Conservation (phyloP, 1,140 invertebrate genomes). For the Cydia splendana region DNA sequence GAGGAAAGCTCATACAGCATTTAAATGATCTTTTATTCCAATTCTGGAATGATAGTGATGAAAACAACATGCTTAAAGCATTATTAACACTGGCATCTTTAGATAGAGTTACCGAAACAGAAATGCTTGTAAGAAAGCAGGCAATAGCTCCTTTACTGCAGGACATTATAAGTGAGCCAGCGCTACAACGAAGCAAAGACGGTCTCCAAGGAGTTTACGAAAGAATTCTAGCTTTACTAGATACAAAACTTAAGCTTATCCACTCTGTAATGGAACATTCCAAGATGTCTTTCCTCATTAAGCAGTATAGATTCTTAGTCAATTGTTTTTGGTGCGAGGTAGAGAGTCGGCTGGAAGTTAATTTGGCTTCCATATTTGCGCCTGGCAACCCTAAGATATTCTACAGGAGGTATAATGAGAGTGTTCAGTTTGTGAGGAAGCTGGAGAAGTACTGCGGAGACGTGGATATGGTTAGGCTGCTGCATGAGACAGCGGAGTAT, state of each 20-base stretch:
- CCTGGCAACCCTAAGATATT: slow-evolving; percentile 95
- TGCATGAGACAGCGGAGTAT: slow-evolving; percentile 84
- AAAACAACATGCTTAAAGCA: slow-evolving; percentile 81
- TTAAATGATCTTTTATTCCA: slow-evolving; percentile 83
- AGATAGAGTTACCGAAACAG: slow-evolving; percentile 85
- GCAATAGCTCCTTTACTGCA: slow-evolving; percentile 87
- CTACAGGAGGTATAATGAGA: slow-evolving; percentile 90
- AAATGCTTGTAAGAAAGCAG: slow-evolving; percentile 85
- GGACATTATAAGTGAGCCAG: slow-evolving; percentile 87
- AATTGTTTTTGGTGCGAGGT: slow-evolving; percentile 95
- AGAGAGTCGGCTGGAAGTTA: slow-evolving; percentile 86
- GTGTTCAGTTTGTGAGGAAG: slow-evolving; percentile 88
- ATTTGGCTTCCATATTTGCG: slow-evolving; percentile 91
- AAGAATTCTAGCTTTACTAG: slow-evolving; percentile 87
- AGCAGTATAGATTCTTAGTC: slow-evolving; percentile 92
- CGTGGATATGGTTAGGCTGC: slow-evolving; percentile 76
- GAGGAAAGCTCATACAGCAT: slow-evolving; percentile 79
- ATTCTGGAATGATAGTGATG: slow-evolving; percentile 80
- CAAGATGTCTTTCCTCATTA: slow-evolving; percentile 81
- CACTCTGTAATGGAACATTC: slow-evolving; percentile 82
- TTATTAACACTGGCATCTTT: slow-evolving; percentile 85
- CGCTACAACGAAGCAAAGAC: slow-evolving; percentile 85
- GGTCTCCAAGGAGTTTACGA: slow-evolving; percentile 88
- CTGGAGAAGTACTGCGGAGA: slow-evolving; percentile 86
- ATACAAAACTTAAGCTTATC: slow-evolving; percentile 82